These are phyloP conservation scores for Labrus mixtus DNA, from an alignment of 2,113 vertebrate genomes.

Conservation along the genomic window DNA sequence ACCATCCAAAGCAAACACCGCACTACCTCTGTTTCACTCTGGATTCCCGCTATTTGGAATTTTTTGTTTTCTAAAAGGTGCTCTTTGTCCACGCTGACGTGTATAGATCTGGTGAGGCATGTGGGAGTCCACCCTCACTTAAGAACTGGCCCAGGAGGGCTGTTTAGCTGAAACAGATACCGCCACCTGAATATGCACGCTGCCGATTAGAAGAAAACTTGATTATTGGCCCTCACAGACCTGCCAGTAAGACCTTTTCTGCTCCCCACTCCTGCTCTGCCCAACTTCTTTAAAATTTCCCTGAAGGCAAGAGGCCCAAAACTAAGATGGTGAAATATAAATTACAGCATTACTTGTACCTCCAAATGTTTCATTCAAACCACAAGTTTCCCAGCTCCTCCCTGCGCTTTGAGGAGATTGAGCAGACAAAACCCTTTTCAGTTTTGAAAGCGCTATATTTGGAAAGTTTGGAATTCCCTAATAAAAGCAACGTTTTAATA, in stretches of 20 bases:
- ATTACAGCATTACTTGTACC: not conserved
- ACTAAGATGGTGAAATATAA: not conserved
- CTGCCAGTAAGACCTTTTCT: conserved; percentile 6
- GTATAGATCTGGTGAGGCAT: conserved; percentile 47
- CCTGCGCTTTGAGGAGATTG: conserved; percentile 6
- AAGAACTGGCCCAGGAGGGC: conserved; percentile 42
- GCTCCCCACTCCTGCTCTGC: conserved; percentile 9
- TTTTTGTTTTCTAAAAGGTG: conserved; percentile 65
- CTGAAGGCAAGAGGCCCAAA: conserved; percentile 21
- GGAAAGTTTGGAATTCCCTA: conserved; percentile 19
- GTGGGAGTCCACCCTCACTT: conserved; percentile 41
- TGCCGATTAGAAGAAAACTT: conserved; percentile 30
- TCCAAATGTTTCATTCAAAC: conserved; percentile 22
- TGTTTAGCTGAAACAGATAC: conserved; percentile 57
- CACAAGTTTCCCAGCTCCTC: conserved; percentile 34
- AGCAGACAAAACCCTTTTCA: conserved; percentile 34
- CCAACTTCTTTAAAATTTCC: conserved; percentile 44
- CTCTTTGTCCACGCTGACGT: conserved; percentile 67
- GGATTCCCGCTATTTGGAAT: conserved; percentile 53
- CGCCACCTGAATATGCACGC: conserved; percentile 44
- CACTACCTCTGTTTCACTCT: conserved; percentile 56
- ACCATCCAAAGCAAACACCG: conserved; percentile 75
- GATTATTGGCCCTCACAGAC: conserved; percentile 33
- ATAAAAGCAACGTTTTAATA: conserved; percentile 42
- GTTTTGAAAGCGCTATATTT: conserved; percentile 14